Base-by-base conservation (phyloP, 2,888 invertebrate species). In the Plutella xylostella region DNA sequence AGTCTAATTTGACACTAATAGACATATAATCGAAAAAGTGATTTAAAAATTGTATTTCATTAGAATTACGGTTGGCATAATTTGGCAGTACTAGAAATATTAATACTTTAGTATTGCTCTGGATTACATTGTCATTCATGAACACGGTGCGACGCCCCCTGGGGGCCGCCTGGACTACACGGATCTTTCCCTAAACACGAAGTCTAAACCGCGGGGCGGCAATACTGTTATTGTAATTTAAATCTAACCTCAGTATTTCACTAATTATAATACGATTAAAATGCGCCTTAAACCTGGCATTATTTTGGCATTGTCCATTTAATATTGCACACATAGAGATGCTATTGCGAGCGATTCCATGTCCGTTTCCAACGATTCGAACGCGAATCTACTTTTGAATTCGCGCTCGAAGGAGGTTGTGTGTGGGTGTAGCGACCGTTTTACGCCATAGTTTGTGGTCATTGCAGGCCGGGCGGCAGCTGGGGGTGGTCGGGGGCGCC, bases 51-150 rank as follows among this genome's bases (percentile, higher is more conserved):
- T 65, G 65, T n/a, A n/a, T n/a, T 65, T 60, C 63, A 72, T 73
- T 72, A 78, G 68, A 78, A 79, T 80, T 34, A 83, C 75, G 74
- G 82, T 82, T 80, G 82, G 83, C 82, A 79, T 74, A 68, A 68
- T 77, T 82, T 82, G 83, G 82, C 83, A 83, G 79, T 79, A 79
- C 80, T 80, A 80, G 75, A 79, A 69, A 82, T 72, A 82, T 78
- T 70, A 80, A 82, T 80, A 82, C 76, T 79, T 82, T 82, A 82
- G 78, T 83, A 83, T 83, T 82, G 83, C 83, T 83, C 79, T 77
- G 82, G 68, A 70, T 80, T 82, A 82, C 83, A 82, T 82, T 78
- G 80, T 83, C 80, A 69, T 70, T 59, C n/a, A 70, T 80, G 80
- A 82, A 82, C 82, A 82, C 82, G 65, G 77, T 62, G 63, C 61